Evolutionary conservation across 92 coral and sea anemone species (phyloP).

Genomic region (Parazoanthus darwini): DNA sequence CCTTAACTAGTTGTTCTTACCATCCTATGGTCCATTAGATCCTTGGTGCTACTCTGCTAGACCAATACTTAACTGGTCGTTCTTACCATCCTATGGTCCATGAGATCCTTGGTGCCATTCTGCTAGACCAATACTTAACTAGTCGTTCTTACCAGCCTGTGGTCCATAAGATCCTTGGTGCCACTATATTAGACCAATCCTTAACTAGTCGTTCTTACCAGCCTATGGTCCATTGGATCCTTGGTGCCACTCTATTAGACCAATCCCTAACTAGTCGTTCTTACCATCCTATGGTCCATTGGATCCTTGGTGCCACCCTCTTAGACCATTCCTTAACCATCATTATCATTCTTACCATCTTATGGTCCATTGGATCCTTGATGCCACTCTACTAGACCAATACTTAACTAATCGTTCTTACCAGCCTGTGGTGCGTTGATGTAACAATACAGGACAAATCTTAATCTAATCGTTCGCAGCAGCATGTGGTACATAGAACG

Average conservation of each 20-base stretch:
- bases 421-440: background rate
- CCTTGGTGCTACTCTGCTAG: too few relatives aligned
- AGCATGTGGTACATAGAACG: background rate
- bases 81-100: background rate
- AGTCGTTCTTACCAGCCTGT: background rate
- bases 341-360: background rate
- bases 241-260: background rate
- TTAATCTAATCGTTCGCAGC: background rate
- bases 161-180: background rate
- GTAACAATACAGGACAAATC: background rate
- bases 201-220: background rate
- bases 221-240: background rate
- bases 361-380: too few relatives aligned
- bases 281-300: too few relatives aligned
- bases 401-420: background rate
- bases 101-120: background rate
- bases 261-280: too few relatives aligned
- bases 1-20: too few relatives aligned
- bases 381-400: background rate
- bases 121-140: background rate
- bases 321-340: too few relatives aligned
- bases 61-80: too few relatives aligned
- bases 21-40: too few relatives aligned
- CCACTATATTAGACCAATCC: too few relatives aligned
- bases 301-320: too few relatives aligned